Percentiles rank a stretch among this genome's conserved stretches.
Evolutionary conservation across 2,797 vertebrate species (phyloP).

Genomic region (Pristis pectinata): DNA sequence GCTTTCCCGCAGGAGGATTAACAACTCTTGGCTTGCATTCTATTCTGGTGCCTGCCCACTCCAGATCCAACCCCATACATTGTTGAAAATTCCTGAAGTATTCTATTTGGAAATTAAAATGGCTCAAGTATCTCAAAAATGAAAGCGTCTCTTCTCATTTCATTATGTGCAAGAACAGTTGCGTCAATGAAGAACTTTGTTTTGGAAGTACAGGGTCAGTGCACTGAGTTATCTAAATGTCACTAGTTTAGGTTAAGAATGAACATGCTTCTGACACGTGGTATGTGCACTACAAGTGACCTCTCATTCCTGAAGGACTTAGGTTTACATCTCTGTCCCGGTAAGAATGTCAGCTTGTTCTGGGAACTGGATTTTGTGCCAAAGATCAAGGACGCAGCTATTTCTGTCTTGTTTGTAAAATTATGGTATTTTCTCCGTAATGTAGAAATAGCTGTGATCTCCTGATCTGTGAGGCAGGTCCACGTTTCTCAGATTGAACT

Average conservation of each 20-base stretch:
- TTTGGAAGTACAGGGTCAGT: conserved; percentile 20
- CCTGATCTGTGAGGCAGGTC: neutral
- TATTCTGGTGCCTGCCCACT: neutral
- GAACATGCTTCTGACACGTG: neutral
- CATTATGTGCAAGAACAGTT: neutral
- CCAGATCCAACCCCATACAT: too few relatives aligned
- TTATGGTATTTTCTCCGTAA: neutral
- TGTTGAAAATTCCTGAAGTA: neutral
- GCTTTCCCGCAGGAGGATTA: too few relatives aligned
- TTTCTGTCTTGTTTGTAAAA: neutral
- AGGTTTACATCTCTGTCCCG: neutral
- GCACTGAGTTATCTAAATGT: neutral
- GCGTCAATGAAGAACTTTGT: neutral
- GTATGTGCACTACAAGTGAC: neutral
- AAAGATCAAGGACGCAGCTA: neutral
- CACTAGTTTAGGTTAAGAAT: neutral
- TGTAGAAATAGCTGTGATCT: neutral
- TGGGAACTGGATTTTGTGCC: neutral
- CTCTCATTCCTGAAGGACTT: neutral
- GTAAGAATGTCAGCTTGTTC: neutral
- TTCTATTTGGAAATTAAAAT: neutral
- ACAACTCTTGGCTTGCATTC: neutral
- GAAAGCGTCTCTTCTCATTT: neutral
- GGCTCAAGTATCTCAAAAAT: neutral
- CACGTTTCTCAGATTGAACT: neutral